Conservation (phyloP, 2,888 invertebrate genomes). For the Lasioglossum pauxillum region DNA sequence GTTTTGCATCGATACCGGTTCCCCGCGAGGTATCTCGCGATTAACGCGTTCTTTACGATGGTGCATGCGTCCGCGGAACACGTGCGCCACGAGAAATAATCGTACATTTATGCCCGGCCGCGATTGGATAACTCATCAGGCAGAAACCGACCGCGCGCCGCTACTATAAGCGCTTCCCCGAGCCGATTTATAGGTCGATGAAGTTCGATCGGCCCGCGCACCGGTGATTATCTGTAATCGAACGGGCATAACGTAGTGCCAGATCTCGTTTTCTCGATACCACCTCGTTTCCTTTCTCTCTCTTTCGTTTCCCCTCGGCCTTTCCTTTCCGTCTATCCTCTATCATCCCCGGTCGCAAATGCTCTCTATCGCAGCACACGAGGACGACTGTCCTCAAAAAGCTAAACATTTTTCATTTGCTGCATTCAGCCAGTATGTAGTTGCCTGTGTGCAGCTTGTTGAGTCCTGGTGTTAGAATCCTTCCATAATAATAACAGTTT, state of each 20-base stretch:
- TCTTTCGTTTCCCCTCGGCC: slow-evolving; percentile 4
- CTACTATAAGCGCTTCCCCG: slow-evolving; percentile 56
- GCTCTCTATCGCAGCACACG: too few relatives aligned
- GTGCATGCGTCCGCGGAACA: slow-evolving; percentile 56
- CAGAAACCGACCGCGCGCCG: slow-evolving; percentile 58
- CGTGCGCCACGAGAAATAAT: slow-evolving; percentile 60
- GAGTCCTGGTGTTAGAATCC: too few relatives aligned
- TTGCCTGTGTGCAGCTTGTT: background rate
- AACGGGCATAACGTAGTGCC: slow-evolving; percentile 67
- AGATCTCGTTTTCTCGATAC: slow-evolving; percentile 59
- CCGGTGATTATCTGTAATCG: slow-evolving; percentile 72
- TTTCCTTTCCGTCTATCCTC: background rate
- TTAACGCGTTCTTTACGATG: slow-evolving; percentile 49
- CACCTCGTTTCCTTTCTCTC: slow-evolving; percentile 19
- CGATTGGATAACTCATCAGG: slow-evolving; percentile 74
- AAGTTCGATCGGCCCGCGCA: slow-evolving; percentile 69
- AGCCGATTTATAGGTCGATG: slow-evolving; percentile 76
- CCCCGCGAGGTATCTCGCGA: slow-evolving; percentile 25
- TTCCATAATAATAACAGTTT: too few relatives aligned
- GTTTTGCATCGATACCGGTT: slow-evolving; percentile 30
- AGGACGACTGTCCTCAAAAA: too few relatives aligned
- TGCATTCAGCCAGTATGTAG: background rate
- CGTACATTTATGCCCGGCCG: slow-evolving; percentile 68
- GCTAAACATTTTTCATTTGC: too few relatives aligned
- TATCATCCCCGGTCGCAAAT: background rate